A percentile compares a stretch with the other conserved stretches of the same genome.
These are phyloP conservation scores for Drosophila mauritiana DNA, from an alignment of 1,140 invertebrate species.

Conservation along the genomic window DNA sequence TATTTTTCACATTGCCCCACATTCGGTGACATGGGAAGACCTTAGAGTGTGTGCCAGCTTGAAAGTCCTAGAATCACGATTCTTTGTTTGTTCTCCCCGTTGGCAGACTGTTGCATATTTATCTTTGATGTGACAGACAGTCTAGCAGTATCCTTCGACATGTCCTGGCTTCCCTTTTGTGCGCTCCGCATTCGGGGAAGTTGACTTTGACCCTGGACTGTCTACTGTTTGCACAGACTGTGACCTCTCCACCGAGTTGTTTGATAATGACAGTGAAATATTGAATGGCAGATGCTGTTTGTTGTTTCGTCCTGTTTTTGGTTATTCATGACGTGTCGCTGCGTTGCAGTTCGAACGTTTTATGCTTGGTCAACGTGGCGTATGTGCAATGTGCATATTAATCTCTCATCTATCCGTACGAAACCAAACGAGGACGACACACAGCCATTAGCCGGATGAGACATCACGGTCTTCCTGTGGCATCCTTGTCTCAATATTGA, in stretches of 20 bases:
- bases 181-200: constrained; percentile 18
- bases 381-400: constrained; percentile 67
- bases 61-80: not conserved
- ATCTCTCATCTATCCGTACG: constrained; percentile 23
- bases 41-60: not conserved
- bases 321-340: constrained; percentile 54
- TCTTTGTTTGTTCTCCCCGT: constrained; percentile 11
- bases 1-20: not conserved
- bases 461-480: constrained; percentile 13
- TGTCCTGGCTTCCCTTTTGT: constrained; percentile 11
- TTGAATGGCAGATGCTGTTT: constrained; percentile 28
- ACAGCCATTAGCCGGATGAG: constrained; percentile 49
- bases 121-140: constrained; percentile 17
- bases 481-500: constrained; percentile 48
- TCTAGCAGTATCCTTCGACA: constrained; percentile 27
- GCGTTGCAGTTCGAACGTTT: constrained; percentile 19
- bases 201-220: constrained; percentile 37
- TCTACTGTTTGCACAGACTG: constrained; percentile 58
- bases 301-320: constrained; percentile 37
- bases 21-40: not conserved
- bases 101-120: constrained; percentile 46
- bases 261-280: constrained; percentile 66
- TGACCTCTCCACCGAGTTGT: constrained; percentile 19
- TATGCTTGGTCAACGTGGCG: constrained; percentile 44
- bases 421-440: constrained; percentile 10